A percentile compares a stretch with the other conserved stretches of the same genome.
phyloP scores from a whole-genome alignment of 2,888 invertebrate species.

The Tetropium fuscum region DNA sequence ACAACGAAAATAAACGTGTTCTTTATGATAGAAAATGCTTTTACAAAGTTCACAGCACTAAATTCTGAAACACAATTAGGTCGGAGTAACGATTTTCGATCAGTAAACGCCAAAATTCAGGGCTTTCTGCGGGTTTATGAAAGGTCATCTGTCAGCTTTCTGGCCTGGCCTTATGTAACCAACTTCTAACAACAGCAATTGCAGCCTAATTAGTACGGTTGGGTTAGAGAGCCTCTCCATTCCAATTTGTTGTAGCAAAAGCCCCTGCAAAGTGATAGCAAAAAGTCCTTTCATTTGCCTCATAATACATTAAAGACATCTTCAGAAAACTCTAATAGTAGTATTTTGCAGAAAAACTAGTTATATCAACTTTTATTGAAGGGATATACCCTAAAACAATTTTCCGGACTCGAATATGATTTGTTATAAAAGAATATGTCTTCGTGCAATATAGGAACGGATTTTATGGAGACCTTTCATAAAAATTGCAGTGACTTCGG shows the following conservation, averaged over 20 bases:
- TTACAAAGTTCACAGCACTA: no score
- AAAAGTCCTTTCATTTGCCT: no score
- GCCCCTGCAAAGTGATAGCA: no score
- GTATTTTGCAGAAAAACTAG: no score
- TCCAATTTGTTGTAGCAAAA: neutral
- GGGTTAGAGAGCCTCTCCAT: neutral
- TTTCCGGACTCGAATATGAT: neutral
- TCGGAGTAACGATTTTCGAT: no score
- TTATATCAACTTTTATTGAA: neutral
- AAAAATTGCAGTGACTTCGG: conserved; percentile 10
- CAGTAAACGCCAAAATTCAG: no score
- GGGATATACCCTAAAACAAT: conserved; percentile 10
- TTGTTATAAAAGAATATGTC: conserved; percentile 6
- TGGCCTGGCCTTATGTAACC: neutral
- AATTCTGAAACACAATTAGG: no score
- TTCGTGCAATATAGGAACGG: conserved; percentile 4
- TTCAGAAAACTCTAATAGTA: no score
- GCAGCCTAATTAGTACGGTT: neutral
- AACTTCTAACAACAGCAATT: conserved; percentile 4
- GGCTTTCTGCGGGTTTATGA: no score
- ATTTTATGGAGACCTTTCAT: conserved; percentile 13
- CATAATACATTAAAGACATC: no score
- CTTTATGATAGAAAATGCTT: no score
- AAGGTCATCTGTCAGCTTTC: conserved; percentile 1
- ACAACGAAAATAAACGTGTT: no score